Percentiles rank a stretch among this genome's conserved stretches.
Evolutionary conservation across 2,113 vertebrate genomes (phyloP).

Genomic region (Columba livia): DNA sequence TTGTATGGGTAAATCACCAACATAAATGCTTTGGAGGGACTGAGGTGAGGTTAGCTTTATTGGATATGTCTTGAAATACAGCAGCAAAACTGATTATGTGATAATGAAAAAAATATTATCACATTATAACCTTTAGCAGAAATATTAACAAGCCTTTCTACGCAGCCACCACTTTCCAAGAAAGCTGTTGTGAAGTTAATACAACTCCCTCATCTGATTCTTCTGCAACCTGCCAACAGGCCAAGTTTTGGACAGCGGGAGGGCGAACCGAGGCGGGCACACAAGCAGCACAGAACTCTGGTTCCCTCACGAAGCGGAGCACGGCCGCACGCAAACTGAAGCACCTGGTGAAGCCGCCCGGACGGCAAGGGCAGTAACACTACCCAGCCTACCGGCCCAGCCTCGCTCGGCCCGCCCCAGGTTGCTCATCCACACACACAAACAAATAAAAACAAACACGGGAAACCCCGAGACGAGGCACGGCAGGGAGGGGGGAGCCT

Average conservation of each 20-base stretch:
- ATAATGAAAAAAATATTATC: not conserved
- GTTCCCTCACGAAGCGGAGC: no score
- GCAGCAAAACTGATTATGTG: not conserved
- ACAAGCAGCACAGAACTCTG: accelerated
- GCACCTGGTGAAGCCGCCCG: accelerated
- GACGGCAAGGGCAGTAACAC: accelerated
- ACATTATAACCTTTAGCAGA: not conserved
- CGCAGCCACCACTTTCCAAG: not conserved
- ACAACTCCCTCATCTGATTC: accelerated
- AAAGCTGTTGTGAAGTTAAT: not conserved
- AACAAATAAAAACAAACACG: accelerated
- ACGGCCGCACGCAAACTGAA: accelerated
- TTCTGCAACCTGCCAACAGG: no score
- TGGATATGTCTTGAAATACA: not conserved
- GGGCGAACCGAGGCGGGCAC: accelerated
- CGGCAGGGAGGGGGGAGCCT: accelerated
- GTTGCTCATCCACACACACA: accelerated
- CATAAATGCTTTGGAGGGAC: accelerated
- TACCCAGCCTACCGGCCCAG: not conserved
- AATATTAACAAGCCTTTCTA: not conserved
- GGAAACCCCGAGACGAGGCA: accelerated
- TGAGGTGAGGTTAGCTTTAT: accelerated
- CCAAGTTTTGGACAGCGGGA: no score
- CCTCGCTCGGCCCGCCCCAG: no score
- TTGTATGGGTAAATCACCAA: not conserved